Conservation (phyloP, 2,797 vertebrate genomes). For the Lithobates pipiens region DNA sequence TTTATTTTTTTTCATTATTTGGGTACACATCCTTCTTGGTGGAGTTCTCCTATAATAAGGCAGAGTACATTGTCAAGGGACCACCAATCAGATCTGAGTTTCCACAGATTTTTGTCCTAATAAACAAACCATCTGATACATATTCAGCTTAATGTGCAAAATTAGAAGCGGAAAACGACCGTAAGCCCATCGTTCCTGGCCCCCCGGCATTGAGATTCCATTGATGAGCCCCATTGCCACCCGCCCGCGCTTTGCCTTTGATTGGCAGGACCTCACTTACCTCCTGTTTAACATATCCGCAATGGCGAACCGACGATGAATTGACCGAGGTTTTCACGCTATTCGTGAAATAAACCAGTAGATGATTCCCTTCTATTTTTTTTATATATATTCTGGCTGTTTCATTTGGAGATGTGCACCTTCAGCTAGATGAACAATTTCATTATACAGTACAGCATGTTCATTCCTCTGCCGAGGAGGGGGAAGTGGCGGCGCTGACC, state of each 20-base stretch:
- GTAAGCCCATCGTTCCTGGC: no score
- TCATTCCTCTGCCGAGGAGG: neutral
- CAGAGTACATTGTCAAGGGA: no score
- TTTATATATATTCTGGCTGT: neutral
- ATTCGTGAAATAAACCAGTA: neutral
- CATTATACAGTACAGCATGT: constrained; percentile 47
- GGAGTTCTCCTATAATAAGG: no score
- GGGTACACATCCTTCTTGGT: no score
- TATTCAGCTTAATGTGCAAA: no score
- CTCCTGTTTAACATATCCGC: neutral
- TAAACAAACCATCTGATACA: no score
- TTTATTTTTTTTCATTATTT: no score
- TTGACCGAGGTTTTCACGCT: neutral
- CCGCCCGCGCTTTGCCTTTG: neutral
- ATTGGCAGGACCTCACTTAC: neutral
- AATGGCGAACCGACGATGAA: neutral
- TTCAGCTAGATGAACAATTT: constrained; percentile 38
- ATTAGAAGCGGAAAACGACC: no score
- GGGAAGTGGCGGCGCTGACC: neutral
- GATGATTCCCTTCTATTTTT: neutral
- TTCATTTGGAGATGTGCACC: neutral
- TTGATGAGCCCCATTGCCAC: no score
- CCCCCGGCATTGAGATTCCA: no score
- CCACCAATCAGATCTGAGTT: no score
- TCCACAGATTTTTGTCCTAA: no score